These are phyloP conservation scores for Drosophila auraria DNA, from an alignment of 1,140 invertebrate genomes.

Conservation along the genomic window DNA sequence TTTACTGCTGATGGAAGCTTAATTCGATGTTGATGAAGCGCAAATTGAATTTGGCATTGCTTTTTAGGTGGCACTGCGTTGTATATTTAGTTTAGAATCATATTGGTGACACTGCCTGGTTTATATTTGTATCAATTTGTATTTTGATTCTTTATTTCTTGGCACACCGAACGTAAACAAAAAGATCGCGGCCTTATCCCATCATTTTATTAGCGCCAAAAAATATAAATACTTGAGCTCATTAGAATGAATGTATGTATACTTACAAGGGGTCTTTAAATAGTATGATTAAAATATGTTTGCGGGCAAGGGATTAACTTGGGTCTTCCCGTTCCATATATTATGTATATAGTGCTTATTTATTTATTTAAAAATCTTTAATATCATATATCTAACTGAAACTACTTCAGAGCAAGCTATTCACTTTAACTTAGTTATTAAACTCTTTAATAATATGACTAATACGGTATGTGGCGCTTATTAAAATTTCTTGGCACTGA, in stretches of 20 bases:
- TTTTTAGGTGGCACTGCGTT: neutral
- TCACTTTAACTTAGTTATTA: too few species aligned
- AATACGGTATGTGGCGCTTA: neutral
- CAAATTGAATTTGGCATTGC: neutral
- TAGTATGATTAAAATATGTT: neutral
- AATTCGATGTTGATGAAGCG: conserved; percentile 26
- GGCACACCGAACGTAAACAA: neutral
- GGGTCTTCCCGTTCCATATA: too few species aligned
- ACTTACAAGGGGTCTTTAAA: conserved; percentile 1
- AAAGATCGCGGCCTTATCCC: neutral
- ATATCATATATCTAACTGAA: neutral
- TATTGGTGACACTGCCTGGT: neutral
- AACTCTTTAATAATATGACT: neutral
- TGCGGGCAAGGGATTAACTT: too few species aligned
- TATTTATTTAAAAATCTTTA: neutral
- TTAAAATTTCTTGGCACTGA: neutral
- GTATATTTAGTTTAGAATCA: neutral
- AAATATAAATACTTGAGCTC: conserved; percentile 5
- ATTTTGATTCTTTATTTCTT: neutral
- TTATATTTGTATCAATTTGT: conserved; percentile 1
- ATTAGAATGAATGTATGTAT: neutral
- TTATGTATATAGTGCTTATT: neutral
- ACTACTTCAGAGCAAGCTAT: neutral
- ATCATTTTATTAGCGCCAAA: neutral
- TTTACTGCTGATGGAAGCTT: conserved; percentile 2